Conservation (phyloP, 1,140 invertebrate genomes). For the Eubasilissa regina region DNA sequence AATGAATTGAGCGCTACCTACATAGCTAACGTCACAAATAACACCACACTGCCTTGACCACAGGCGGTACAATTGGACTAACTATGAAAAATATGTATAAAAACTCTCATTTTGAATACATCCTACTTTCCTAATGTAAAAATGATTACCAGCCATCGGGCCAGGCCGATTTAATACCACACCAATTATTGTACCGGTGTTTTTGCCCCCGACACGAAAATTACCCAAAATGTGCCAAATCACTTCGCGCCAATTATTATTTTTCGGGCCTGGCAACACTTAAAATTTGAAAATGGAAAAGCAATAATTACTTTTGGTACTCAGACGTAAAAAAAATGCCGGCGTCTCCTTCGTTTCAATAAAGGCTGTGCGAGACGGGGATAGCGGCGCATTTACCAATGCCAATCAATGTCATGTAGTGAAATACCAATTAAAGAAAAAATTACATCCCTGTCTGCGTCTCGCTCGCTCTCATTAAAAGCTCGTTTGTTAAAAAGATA, state of each 20-base stretch:
- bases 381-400: constrained; percentile 49
- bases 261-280: constrained; percentile 40
- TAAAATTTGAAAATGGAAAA: constrained; percentile 47
- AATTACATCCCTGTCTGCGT: constrained; percentile 26
- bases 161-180: constrained; percentile 31
- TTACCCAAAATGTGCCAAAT: constrained; percentile 49
- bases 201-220: constrained; percentile 38
- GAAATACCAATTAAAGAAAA: constrained; percentile 40
- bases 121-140: constrained; percentile 25
- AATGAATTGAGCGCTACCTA: too few species aligned
- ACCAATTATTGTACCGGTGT: constrained; percentile 21
- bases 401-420: constrained; percentile 55
- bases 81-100: background rate
- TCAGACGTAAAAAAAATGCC: constrained; percentile 15
- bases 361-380: constrained; percentile 36
- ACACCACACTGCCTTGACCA: too few species aligned
- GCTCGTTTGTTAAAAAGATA: constrained; percentile 17
- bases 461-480: constrained; percentile 41
- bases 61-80: too few species aligned
- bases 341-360: constrained; percentile 26
- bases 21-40: too few species aligned
- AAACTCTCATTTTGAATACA: background rate
- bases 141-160: constrained; percentile 26
- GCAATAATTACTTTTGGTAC: constrained; percentile 48
- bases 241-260: constrained; percentile 47